phyloP scores from a whole-genome alignment of 1,140 invertebrate genomes.

The Holcopasites calliopsidis region DNA sequence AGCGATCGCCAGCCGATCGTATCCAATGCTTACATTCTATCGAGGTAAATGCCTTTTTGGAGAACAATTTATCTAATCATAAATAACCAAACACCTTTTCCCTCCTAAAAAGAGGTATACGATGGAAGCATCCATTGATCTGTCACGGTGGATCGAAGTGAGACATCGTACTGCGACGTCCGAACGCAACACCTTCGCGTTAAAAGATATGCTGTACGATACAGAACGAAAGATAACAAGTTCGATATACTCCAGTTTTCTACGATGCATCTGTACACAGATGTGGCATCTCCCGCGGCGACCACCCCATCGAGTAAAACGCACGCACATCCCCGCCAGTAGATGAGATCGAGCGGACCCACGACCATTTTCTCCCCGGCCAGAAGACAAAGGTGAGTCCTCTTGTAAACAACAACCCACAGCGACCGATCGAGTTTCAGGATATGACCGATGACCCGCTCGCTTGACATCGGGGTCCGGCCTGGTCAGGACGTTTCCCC shows the following conservation, averaged over 20 bases:
- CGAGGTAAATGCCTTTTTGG: too few species aligned
- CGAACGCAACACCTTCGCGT: not conserved
- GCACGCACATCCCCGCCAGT: not conserved
- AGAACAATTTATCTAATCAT: too few species aligned
- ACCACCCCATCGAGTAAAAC: not conserved
- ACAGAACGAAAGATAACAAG: constrained; percentile 12
- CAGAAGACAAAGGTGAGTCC: constrained; percentile 24
- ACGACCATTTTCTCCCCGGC: not conserved
- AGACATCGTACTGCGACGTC: too few species aligned
- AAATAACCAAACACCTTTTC: too few species aligned
- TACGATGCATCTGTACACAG: not conserved
- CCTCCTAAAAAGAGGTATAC: too few species aligned
- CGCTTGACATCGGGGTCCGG: not conserved
- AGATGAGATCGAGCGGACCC: not conserved
- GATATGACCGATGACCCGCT: constrained; percentile 31
- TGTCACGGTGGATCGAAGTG: too few species aligned
- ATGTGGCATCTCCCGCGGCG: constrained; percentile 21
- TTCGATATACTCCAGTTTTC: constrained; percentile 43
- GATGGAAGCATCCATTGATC: too few species aligned
- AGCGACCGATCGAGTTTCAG: constrained; percentile 29
- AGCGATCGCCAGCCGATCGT: too few species aligned
- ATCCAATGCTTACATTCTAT: too few species aligned
- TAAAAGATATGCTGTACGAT: not conserved
- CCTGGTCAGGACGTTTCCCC: not conserved
- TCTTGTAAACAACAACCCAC: constrained; percentile 29